Conservation (phyloP, 2,797 vertebrate genomes). For the Limnodromus scolopaceus region DNA sequence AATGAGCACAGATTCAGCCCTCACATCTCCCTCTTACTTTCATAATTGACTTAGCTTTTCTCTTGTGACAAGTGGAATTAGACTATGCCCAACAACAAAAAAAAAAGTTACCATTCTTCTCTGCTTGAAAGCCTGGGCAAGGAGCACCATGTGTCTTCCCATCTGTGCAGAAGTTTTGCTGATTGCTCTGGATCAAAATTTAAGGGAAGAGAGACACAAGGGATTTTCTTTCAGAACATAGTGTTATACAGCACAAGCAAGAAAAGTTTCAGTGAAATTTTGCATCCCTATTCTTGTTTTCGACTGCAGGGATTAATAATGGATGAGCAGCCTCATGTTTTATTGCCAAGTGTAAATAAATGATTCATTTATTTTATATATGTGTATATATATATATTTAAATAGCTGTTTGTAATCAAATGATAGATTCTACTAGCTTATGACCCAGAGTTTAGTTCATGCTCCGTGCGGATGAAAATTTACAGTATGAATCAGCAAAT, state of each 20-base stretch:
- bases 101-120: not conserved
- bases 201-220: not conserved
- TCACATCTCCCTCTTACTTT: not conserved
- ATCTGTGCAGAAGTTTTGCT: conserved; percentile 18
- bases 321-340: conserved; percentile 48
- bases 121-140: not conserved
- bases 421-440: not conserved
- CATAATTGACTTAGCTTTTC: not conserved
- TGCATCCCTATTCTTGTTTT: conserved; percentile 15
- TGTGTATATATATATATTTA: not conserved
- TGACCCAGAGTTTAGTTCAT: not conserved
- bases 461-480: not conserved
- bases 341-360: conserved; percentile 60
- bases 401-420: conserved; percentile 52
- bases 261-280: conserved; percentile 16
- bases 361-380: conserved; percentile 32
- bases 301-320: conserved; percentile 51
- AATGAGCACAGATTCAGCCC: not conserved
- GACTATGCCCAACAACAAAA: not conserved
- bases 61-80: not conserved
- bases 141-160: not conserved
- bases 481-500: conserved; percentile 3
- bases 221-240: not conserved
- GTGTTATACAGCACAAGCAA: not conserved
- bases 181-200: not conserved